Evolutionary conservation across 2,113 vertebrate species (phyloP), one percentile per base, ranked within the genome.

Genomic region (Ochotona princeps): DNA sequence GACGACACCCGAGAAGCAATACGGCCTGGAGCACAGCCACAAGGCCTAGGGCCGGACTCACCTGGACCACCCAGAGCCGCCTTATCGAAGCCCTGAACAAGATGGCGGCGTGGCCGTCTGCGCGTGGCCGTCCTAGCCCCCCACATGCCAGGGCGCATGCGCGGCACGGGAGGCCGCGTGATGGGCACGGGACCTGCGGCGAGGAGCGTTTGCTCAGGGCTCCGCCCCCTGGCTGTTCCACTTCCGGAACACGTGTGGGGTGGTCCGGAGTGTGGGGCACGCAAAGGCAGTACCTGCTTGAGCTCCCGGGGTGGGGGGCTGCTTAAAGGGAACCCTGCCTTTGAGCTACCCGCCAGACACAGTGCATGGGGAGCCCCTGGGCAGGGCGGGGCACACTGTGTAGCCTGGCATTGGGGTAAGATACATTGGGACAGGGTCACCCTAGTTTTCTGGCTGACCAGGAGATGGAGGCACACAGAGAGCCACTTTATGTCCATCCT

Each of bases 181-280:
- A 2, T 0, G 1, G 0, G 1, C 1, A 0, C 8, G 35, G 15
- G 10, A 1, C 28, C 32, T 6, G 8, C 13, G 18, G 54, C 54
- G 14, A 18, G 14, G 54, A 18, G 54, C 12, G 54, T 18, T 13
- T 6, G 38, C 38, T 44, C 38, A 44, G 38, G 3, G 38, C 38
- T 4, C 38, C 38, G 38, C 38, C 38, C 38, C 38, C 38, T 44
- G 38, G 38, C 38, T 44, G 38, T 6, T 44, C 38, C 38, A 44
- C 38, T 44, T 44, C 38, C 38, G 38, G 38, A 44, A 44, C 38
- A 44, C 38, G 38, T 44, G 38, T 44, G 38, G 38, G 38, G 38
- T 44, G 38, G 3, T 44, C 38, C 38, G 38, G 38, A 44, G 38
- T 44, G 38, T 44, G 38, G 38, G 38, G 38, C 6, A 44, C 38